These are phyloP conservation scores for Zeugodacus cucurbitae DNA, from an alignment of 1,140 invertebrate species.

Conservation along the genomic window DNA sequence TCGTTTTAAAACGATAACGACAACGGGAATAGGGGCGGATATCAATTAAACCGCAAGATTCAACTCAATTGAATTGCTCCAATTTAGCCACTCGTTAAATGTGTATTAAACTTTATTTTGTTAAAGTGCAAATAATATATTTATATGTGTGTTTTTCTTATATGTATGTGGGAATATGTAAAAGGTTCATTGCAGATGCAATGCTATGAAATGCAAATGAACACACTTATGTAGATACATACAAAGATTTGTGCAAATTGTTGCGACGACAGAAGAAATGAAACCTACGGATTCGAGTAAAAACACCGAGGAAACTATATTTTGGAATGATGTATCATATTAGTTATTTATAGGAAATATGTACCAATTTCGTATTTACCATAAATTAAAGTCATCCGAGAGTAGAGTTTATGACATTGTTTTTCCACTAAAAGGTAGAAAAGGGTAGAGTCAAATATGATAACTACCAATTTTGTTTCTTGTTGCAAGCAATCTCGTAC, in stretches of 20 bases:
- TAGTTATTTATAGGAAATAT: too few relatives aligned
- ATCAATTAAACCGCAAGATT: constrained; percentile 14
- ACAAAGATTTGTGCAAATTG: too few relatives aligned
- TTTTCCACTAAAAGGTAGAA: too few relatives aligned
- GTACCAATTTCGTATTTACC: too few relatives aligned
- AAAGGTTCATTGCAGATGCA: neutral
- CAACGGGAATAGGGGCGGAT: too few relatives aligned
- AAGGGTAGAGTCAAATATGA: too few relatives aligned
- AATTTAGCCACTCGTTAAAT: neutral
- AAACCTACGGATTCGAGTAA: too few relatives aligned
- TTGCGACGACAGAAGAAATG: too few relatives aligned
- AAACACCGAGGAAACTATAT: too few relatives aligned
- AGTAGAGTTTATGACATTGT: too few relatives aligned
- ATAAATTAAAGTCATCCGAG: neutral
- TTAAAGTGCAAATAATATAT: neutral
- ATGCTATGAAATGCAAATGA: neutral
- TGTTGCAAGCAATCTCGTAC: neutral
- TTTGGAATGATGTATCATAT: too few relatives aligned
- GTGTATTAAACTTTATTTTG: neutral
- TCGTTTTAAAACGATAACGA: too few relatives aligned
- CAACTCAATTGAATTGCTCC: neutral
- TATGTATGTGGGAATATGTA: neutral
- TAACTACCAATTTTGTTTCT: neutral
- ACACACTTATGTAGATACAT: neutral
- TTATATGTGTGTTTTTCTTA: neutral